phyloP scores from a whole-genome alignment of 2,888 invertebrate species.

The Reticulitermes lucifugus region DNA sequence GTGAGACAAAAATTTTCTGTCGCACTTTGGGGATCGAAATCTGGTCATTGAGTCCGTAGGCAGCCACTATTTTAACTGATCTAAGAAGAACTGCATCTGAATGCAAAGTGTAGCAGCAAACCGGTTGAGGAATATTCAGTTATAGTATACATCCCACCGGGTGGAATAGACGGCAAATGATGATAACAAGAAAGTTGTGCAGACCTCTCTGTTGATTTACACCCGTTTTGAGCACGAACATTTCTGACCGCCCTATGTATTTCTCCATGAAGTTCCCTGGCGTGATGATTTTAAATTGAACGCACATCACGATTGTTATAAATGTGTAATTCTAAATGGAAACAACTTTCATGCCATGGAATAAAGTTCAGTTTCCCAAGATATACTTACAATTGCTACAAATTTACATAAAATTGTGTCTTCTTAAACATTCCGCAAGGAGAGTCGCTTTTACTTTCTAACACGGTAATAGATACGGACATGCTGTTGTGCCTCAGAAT shows the following conservation, averaged over 20 bases:
- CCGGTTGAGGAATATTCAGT: too few species aligned
- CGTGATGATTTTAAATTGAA: background rate
- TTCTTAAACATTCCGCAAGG: background rate
- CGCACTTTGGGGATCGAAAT: too few species aligned
- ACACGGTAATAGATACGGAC: background rate
- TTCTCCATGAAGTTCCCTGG: background rate
- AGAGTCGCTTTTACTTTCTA: background rate
- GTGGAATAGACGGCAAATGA: too few species aligned
- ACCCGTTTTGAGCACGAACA: background rate
- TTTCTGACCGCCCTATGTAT: background rate
- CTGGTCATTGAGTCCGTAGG: too few species aligned
- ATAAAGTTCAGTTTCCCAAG: slow-evolving; percentile 18
- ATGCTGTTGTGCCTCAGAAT: background rate
- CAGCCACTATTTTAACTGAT: too few species aligned
- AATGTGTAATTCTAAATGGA: background rate
- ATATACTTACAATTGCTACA: background rate
- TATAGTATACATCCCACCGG: too few species aligned
- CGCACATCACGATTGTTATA: slow-evolving; percentile 11
- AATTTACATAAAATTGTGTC: background rate
- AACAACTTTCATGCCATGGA: background rate
- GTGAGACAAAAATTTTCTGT: too few species aligned
- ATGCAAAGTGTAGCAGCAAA: too few species aligned
- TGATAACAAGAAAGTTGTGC: too few species aligned
- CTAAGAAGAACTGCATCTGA: too few species aligned
- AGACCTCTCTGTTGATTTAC: too few species aligned